Evolutionary conservation across 2,113 vertebrate species (phyloP), one percentile per base, ranked within the genome.

Genomic region (Sorex araneus): DNA sequence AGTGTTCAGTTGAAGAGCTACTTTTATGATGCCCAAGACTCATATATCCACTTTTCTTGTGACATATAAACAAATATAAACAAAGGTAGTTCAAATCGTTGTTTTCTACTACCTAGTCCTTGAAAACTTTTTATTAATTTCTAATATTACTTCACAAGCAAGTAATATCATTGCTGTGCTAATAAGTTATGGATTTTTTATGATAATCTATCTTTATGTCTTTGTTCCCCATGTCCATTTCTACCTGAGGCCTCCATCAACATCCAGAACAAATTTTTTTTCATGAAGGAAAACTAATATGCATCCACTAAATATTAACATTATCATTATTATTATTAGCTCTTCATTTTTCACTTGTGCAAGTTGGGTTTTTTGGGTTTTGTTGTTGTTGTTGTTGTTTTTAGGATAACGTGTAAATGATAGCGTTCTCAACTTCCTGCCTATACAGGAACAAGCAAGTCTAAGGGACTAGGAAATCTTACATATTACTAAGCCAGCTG

Each of bases 11-110:
- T 45, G 64, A 71, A 82, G 28, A 71, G 64, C 50, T 79, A 15
- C 76, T 70, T 43, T 73, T 1, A 1, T 43, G 45, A 82, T 64
- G 12, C 84, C 34, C 34, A 69, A 36, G 74, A 69, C 71, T 93
- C 79, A 86, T 71, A 79, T 90, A 85, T 57, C 57, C 54, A 84
- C 21, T 90, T 94, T 75, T 93, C 90, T 92, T 8, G 23, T 69
- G 83, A 76, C 19, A n/a, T 64, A 64, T 74, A 88, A 87, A 78
- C 43, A 84, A 64, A 69, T 9, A 19, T 57, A 87, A 94, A 73
- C 69, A 82, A 83, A 92, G 30, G 50, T 74, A 86, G 45, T 27
- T 69, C 36, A 25, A 67, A 70, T 36, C 23, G 74, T 93, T 91
- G 7, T 85, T 95, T 90, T 75, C 82, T 66, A 6, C 34, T 34